phyloP scores from a whole-genome alignment of 2,888 invertebrate genomes.

The Xestoiulus laeticollis region DNA sequence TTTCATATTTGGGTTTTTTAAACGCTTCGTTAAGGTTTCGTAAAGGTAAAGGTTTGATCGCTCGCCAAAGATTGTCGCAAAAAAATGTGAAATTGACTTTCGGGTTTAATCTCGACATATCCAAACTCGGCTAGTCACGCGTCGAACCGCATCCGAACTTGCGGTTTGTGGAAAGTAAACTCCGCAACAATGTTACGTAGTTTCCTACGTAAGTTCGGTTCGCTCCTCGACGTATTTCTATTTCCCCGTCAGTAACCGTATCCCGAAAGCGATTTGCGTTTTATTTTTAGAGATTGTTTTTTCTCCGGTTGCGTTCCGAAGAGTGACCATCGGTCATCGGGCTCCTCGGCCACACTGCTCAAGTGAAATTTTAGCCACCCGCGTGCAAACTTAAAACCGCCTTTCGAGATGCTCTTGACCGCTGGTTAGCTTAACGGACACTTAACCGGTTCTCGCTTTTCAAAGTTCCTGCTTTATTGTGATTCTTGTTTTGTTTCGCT shows the following conservation, averaged over 20 bases:
- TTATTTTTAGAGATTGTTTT: background rate
- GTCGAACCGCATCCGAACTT: background rate
- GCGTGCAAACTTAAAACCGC: background rate
- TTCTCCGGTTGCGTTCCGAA: background rate
- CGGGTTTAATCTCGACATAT: background rate
- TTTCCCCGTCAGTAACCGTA: background rate
- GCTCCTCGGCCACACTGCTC: conserved; percentile 16
- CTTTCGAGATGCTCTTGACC: background rate
- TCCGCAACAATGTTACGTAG: too few species aligned
- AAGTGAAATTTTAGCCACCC: background rate
- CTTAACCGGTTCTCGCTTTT: background rate
- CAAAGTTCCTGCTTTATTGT: background rate
- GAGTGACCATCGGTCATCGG: background rate
- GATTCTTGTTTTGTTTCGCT: background rate
- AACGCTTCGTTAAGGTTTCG: too few species aligned
- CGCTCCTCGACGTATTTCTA: too few species aligned
- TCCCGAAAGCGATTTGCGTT: background rate
- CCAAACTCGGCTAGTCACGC: background rate
- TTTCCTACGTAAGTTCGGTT: too few species aligned
- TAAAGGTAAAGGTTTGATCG: too few species aligned
- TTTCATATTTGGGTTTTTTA: background rate
- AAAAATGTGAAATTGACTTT: background rate
- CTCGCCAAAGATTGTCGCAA: background rate
- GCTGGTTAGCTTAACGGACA: background rate
- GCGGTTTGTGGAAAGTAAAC: too few species aligned